phyloP scores from a whole-genome alignment of 2,888 invertebrate genomes.

The Agrochola lychnidis region DNA sequence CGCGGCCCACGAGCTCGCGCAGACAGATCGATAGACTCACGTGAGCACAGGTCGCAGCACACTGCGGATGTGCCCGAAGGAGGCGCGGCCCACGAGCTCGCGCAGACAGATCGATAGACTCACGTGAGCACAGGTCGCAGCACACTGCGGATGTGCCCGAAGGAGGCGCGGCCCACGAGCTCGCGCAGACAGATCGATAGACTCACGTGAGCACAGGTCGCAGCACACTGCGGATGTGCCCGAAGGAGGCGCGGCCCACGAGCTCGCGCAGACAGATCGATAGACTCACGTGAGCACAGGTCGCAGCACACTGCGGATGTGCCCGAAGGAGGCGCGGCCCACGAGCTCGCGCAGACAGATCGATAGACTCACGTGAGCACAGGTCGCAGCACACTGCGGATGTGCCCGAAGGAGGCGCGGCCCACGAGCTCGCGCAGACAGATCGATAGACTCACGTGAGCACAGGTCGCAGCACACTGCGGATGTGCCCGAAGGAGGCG shows the following conservation, averaged over 20 bases:
- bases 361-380: conserved; percentile 91
- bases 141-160: conserved; percentile 97
- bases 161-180: conserved; percentile 98
- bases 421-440: conserved; percentile 98
- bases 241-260: conserved; percentile 98
- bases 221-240: conserved; percentile 97
- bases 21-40: conserved; percentile 93
- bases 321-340: conserved; percentile 98
- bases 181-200: conserved; percentile 97
- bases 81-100: conserved; percentile 98
- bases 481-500: conserved; percentile 98
- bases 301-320: conserved; percentile 96
- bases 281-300: conserved; percentile 93
- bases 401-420: conserved; percentile 98
- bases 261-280: conserved; percentile 98
- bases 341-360: conserved; percentile 98
- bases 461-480: conserved; percentile 96
- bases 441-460: conserved; percentile 89
- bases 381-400: conserved; percentile 96
- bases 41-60: conserved; percentile 96
- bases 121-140: conserved; percentile 95
- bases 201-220: conserved; percentile 94
- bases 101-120: conserved; percentile 94
- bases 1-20: conserved; percentile 98
- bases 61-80: conserved; percentile 98